phyloP scores from a whole-genome alignment of 2,113 vertebrate species.

The Climacteris rufus region DNA sequence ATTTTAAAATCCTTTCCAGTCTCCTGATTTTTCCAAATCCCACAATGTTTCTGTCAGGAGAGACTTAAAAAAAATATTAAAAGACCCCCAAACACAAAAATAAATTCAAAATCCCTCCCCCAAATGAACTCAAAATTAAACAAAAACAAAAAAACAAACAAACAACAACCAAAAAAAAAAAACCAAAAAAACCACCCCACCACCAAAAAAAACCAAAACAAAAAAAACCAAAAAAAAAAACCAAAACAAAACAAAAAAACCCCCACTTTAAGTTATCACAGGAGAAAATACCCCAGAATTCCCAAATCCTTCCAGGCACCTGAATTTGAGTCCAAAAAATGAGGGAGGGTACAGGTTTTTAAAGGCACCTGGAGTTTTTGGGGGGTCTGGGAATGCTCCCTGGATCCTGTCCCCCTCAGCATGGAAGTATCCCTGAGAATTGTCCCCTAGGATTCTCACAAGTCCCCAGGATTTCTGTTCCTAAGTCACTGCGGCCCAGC shows the following conservation, averaged over 20 bases:
- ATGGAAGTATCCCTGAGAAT: background rate
- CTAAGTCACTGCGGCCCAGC: background rate
- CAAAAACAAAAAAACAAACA: too few species aligned
- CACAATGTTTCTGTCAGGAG: background rate
- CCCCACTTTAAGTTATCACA: background rate
- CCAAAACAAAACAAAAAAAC: too few species aligned
- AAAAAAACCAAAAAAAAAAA: too few species aligned
- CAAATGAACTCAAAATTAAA: background rate
- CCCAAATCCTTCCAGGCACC: background rate
- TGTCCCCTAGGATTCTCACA: background rate
- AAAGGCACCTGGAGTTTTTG: accelerated
- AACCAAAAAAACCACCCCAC: too few species aligned
- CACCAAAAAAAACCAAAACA: too few species aligned
- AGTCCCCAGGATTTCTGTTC: background rate
- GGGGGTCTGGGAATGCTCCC: background rate
- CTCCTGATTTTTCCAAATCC: background rate
- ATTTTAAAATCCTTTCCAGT: background rate
- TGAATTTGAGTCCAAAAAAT: background rate
- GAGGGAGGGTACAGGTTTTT: background rate
- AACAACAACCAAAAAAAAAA: too few species aligned
- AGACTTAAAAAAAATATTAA: background rate
- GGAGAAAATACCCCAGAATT: background rate
- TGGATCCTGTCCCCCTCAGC: background rate
- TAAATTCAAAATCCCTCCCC: accelerated
- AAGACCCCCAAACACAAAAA: too few species aligned